Evolutionary conservation across 2,888 invertebrate genomes (phyloP).

Genomic region (Hirtodrosophila cameraria): DNA sequence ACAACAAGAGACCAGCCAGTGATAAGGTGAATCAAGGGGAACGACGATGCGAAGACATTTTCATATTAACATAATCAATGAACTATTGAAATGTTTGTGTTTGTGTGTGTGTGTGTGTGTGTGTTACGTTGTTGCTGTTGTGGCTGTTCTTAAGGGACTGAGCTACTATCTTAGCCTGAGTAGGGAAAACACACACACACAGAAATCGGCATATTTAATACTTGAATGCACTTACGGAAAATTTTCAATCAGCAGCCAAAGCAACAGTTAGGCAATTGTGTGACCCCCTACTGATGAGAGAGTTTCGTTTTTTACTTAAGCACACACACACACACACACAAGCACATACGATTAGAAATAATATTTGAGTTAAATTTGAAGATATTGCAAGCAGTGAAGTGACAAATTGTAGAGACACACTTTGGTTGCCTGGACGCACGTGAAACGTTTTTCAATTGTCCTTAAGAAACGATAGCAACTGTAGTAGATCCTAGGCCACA

Average conservation of each 20-base stretch:
- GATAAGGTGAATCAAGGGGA: constrained; percentile 45
- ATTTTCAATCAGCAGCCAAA: constrained; percentile 63
- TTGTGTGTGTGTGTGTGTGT: constrained; percentile 9
- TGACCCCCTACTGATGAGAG: constrained; percentile 73
- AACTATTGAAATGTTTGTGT: constrained; percentile 36
- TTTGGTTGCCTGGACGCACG: constrained; percentile 39
- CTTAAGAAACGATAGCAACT: constrained; percentile 17
- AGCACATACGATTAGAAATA: constrained; percentile 31
- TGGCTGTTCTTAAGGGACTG: constrained; percentile 34
- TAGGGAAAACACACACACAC: constrained; percentile 14
- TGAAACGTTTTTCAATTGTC: constrained; percentile 53
- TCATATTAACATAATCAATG: constrained; percentile 77
- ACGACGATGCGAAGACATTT: constrained; percentile 36
- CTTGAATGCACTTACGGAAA: constrained; percentile 70
- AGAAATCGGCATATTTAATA: constrained; percentile 44
- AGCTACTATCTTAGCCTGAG: constrained; percentile 44
- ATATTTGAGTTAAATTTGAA: constrained; percentile 60
- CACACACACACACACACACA: constrained; percentile 13
- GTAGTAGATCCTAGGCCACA: constrained; percentile 45
- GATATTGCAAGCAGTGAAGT: constrained; percentile 53
- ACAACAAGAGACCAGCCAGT: constrained; percentile 25
- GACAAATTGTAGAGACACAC: constrained; percentile 50
- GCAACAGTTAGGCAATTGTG: constrained; percentile 42
- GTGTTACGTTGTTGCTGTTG: constrained; percentile 1
- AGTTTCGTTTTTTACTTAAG: constrained; percentile 24